These are phyloP conservation scores for Pterocles burchelli DNA, from an alignment of 2,113 vertebrate genomes.

Conservation along the genomic window DNA sequence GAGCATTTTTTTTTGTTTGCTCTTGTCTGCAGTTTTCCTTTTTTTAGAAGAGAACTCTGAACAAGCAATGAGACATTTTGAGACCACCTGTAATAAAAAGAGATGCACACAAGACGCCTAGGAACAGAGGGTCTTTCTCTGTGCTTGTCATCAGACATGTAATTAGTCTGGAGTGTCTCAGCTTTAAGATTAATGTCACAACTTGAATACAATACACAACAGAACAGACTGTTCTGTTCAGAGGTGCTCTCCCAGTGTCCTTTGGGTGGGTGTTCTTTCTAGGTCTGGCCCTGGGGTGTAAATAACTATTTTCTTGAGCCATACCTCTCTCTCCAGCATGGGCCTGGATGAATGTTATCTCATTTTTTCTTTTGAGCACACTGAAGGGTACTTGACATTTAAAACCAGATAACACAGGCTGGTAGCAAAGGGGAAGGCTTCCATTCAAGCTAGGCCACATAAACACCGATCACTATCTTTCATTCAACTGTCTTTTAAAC, in stretches of 20 bases:
- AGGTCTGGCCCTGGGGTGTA: too few species aligned
- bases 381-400: slow-evolving; percentile 63
- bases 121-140: neutral
- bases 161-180: neutral
- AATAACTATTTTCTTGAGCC: too few species aligned
- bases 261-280: neutral
- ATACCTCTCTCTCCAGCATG: too few species aligned
- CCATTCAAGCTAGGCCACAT: neutral
- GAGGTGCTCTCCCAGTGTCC: neutral
- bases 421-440: slow-evolving; percentile 28
- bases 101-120: neutral
- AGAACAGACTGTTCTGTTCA: neutral
- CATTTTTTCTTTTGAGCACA: slow-evolving; percentile 16
- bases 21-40: neutral
- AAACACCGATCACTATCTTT: slow-evolving; percentile 63
- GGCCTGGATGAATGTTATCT: slow-evolving; percentile 58
- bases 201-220: neutral
- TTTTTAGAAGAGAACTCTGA: neutral
- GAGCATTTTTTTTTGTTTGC: neutral
- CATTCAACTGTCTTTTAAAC: slow-evolving; percentile 59
- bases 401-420: slow-evolving; percentile 59
- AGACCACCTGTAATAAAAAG: neutral
- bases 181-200: neutral
- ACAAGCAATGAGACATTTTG: neutral
- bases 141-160: neutral